phyloP scores from a whole-genome alignment of 1,140 invertebrate species.

The Trichonephila clavata region DNA sequence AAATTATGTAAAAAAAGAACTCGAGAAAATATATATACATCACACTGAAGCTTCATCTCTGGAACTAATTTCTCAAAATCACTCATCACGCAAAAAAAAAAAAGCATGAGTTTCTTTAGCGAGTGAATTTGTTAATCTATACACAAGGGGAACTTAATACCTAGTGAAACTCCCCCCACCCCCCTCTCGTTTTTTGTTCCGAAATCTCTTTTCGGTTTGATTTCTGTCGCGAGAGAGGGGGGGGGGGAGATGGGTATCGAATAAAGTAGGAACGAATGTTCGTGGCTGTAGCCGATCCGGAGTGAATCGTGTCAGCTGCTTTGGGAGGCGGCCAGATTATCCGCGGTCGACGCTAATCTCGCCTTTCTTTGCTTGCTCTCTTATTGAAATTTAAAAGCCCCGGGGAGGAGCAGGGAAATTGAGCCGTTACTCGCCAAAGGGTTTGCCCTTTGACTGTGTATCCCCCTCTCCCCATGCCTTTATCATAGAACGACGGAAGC shows the following conservation, averaged over 20 bases:
- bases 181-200: background rate
- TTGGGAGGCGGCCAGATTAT: background rate
- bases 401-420: background rate
- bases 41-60: background rate
- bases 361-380: conserved; percentile 13
- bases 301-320: conserved; percentile 12
- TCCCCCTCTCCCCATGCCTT: no score
- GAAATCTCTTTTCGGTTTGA: background rate
- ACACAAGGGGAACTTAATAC: background rate
- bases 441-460: background rate
- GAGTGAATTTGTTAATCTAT: background rate
- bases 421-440: conserved; percentile 9
- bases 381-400: conserved; percentile 66
- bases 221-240: no score
- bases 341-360: conserved; percentile 39
- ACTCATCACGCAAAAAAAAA: background rate
- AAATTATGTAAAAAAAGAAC: background rate
- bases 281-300: background rate
- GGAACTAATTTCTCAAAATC: background rate
- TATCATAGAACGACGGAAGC: no score
- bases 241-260: background rate
- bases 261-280: conserved; percentile 18
- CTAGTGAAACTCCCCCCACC: background rate
- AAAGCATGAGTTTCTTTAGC: background rate
- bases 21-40: background rate